A percentile compares a stretch with the other conserved stretches of the same genome.
Conservation (phyloP, 2,888 invertebrate species). For the Eumerus sabulonum region DNA sequence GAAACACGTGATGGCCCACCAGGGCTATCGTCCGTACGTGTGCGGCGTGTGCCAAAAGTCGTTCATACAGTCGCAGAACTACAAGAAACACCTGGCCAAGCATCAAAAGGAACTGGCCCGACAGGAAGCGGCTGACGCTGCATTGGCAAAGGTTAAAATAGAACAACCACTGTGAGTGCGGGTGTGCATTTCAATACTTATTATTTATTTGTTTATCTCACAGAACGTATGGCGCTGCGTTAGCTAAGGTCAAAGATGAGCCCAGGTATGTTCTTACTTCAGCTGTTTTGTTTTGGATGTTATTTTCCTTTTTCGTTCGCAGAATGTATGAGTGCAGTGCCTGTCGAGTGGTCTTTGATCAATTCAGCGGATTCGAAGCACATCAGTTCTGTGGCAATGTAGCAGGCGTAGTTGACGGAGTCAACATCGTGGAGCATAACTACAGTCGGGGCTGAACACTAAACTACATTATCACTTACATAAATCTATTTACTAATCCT, state of each 20-base stretch:
- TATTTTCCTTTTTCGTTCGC: conserved; percentile 67
- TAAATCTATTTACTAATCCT: too few relatives aligned
- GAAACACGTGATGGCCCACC: conserved; percentile 78
- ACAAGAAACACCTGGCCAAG: conserved; percentile 75
- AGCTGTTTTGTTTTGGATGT: background rate
- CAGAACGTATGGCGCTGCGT: conserved; percentile 70
- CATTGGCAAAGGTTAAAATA: conserved; percentile 63
- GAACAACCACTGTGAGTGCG: conserved; percentile 51
- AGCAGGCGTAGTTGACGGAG: conserved; percentile 24
- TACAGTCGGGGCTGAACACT: conserved; percentile 35
- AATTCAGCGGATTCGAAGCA: conserved; percentile 76
- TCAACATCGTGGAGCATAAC: conserved; percentile 37
- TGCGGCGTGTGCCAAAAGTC: conserved; percentile 77
- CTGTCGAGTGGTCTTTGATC: conserved; percentile 76
- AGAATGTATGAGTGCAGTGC: conserved; percentile 76
- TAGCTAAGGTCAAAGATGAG: conserved; percentile 73
- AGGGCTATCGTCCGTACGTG: conserved; percentile 77
- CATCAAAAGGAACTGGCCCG: conserved; percentile 53
- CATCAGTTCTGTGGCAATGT: conserved; percentile 75
- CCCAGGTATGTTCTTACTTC: conserved; percentile 71
- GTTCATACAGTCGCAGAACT: conserved; percentile 77
- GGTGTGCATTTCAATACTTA: conserved; percentile 71
- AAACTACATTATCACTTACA: too few relatives aligned
- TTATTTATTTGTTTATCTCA: conserved; percentile 47
- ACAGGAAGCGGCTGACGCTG: conserved; percentile 54